Evolutionary conservation across 2,888 invertebrate species (phyloP).

Genomic region (Dilophus febrilis): DNA sequence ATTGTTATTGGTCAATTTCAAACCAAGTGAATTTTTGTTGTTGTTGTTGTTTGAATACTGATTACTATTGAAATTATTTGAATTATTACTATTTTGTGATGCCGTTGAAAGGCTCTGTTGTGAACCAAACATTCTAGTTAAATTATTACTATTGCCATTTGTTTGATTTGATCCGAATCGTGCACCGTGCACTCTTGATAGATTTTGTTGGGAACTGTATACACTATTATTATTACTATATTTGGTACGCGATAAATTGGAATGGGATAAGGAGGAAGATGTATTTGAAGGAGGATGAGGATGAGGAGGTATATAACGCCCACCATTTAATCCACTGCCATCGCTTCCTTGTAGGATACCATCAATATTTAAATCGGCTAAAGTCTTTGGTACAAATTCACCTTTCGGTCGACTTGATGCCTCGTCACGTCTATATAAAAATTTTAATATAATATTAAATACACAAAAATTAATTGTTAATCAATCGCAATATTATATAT

Average conservation of each 20-base stretch:
- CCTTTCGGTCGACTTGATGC: conserved; percentile 74
- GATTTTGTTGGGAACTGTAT: conserved; percentile 15
- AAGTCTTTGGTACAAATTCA: conserved; percentile 82
- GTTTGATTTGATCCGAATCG: conserved; percentile 6
- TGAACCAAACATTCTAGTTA: conserved; percentile 12
- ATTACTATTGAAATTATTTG: conserved; percentile 6
- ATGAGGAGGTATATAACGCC: conserved; percentile 28
- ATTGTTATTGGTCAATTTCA: background rate
- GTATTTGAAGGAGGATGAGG: conserved; percentile 23
- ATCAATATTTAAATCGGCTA: conserved; percentile 74
- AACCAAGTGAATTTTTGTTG: background rate
- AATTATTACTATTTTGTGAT: conserved; percentile 10
- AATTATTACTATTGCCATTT: conserved; percentile 7
- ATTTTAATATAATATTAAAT: background rate
- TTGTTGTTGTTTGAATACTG: conserved; percentile 4
- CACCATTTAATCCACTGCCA: conserved; percentile 27
- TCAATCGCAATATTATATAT: too few species aligned
- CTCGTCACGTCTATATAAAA: conserved; percentile 57
- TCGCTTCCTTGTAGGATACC: conserved; percentile 21
- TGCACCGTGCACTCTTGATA: too few species aligned
- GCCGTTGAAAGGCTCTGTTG: conserved; percentile 12
- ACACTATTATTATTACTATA: conserved; percentile 9
- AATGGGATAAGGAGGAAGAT: conserved; percentile 25
- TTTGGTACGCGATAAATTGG: conserved; percentile 10
- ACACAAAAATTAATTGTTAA: background rate